Evolutionary conservation across 2,113 vertebrate genomes (phyloP), one percentile per base, ranked within the genome.

Genomic region (Daphoenositta chrysoptera): DNA sequence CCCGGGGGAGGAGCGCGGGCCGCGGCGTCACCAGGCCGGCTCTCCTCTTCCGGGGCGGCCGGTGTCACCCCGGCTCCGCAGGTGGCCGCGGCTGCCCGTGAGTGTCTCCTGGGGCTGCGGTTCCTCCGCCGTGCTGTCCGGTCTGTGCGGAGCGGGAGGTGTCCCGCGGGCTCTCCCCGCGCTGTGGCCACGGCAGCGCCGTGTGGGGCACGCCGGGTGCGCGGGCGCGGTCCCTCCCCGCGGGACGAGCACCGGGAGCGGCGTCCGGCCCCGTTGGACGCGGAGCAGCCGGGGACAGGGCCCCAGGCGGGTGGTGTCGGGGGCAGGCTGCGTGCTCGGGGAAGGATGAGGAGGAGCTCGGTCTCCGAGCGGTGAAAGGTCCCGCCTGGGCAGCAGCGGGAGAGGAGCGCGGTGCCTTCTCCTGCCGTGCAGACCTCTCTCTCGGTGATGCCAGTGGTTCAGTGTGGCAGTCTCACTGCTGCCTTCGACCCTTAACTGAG

Each of bases 381-480:
- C 9, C 20, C 1, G 16, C 13, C 39, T 9, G 23, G 15, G 18
- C 80, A 20, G 78, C 47, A 24, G 26, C 18, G 35, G 48, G 40
- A 39, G n/a, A 13, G 18, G 22, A 3, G 40, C 7, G 4, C 33
- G 11, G 22, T 65, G 64, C 51, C 22, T 39, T 15, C 14, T 23
- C 13, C 16, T 6, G 24, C 2, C 31, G 3, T 12, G 11, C 17
- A 2, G 9, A 0, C 3, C 6, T 33, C 4, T 14, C 4, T 2
- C 31, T 1, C 0, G 14, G 23, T 7, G 14, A 2, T 47, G 45
- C 8, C 8, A 0, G 7, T 10, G 45, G 3, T 4, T 9, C 9
- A 3, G 31, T 7, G 35, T 8, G 5, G 5, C 27, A 17, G 76
- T 31, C 27, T 5, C 15, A 9, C 53, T 47, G 58, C 35, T 10